These are phyloP conservation scores for Proterorhinus semilunaris DNA, from an alignment of 2,113 vertebrate genomes.

Conservation along the genomic window DNA sequence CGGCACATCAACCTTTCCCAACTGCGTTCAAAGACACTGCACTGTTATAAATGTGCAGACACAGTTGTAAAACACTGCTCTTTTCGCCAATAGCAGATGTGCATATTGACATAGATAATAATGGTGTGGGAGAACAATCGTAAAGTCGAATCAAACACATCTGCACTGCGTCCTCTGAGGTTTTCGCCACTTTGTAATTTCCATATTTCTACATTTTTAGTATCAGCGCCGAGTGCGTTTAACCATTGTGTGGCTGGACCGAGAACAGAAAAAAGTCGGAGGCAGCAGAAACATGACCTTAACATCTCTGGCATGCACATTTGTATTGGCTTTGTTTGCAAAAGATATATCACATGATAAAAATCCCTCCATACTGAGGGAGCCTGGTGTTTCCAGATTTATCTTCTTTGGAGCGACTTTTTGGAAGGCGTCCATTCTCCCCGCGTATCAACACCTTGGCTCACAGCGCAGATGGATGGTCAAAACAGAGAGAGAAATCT, in stretches of 20 bases:
- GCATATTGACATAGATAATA: slow-evolving; percentile 13
- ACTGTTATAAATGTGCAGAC: not conserved
- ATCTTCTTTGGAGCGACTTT: slow-evolving; percentile 42
- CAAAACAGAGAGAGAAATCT: slow-evolving; percentile 13
- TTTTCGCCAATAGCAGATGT: slow-evolving; percentile 3
- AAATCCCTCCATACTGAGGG: slow-evolving; percentile 26
- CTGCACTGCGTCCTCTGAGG: not conserved
- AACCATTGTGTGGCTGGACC: slow-evolving; percentile 16
- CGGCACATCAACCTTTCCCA: not conserved
- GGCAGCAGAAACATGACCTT: slow-evolving; percentile 32
- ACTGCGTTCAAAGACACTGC: not conserved
- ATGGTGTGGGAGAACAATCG: slow-evolving; percentile 7
- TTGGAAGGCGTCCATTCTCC: slow-evolving; percentile 37
- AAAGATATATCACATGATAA: slow-evolving; percentile 58
- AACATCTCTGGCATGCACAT: slow-evolving; percentile 37
- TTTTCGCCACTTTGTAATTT: slow-evolving; percentile 11
- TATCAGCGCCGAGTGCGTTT: slow-evolving; percentile 8
- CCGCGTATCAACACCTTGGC: slow-evolving; percentile 14
- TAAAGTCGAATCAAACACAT: slow-evolving; percentile 10
- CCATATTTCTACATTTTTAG: slow-evolving; percentile 14
- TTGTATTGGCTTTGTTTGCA: slow-evolving; percentile 43
- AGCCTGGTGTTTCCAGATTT: slow-evolving; percentile 40
- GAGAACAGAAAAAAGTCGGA: slow-evolving; percentile 18
- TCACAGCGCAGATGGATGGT: slow-evolving; percentile 24
- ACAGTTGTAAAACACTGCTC: not conserved